Evolutionary conservation across 2,797 vertebrate genomes (phyloP), one percentile per base, ranked within the genome.

Genomic region (Oreonectes daqikongensis): DNA sequence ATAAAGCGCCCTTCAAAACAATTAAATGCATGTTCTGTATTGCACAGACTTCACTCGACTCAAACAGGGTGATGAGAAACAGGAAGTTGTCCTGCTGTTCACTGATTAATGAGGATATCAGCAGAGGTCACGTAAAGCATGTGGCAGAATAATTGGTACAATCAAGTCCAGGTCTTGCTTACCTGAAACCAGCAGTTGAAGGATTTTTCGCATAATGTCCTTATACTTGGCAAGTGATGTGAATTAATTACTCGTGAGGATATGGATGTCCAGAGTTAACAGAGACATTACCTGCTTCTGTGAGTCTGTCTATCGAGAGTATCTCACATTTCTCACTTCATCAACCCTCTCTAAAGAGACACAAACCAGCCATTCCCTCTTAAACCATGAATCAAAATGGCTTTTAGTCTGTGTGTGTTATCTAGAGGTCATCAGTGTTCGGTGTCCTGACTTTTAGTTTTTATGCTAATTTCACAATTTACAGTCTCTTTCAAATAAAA

Each of bases 31-130:
- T 57, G 12, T 57, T 57, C 38, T 46, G 57, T 28, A 46, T 69
- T 2, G 8, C 8, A 5, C 28, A 38, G 57, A 69, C 40, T 53
- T 44, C 2, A 24, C 50, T 50, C 26, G 26, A 75, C 66, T 75
- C 38, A 46, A 46, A 10, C 15, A 63, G 18, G 70, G 71, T 69
- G 64, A 64, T 24, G 38, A 53, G 66, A 69, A 75, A 65, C 66
- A 70, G 72, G 40, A 75, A 80, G 73, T 77, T n/a, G 66, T 68
- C 20, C 50, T 63, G 24, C 71, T 40, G 66, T 52, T 81, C 60
- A 40, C 68, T 85, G 85, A 87, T 85, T 86, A 86, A 87, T 86
- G 84, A 81, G 71, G 61, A 86, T 61, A 80, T 77, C 68, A 63
- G 67, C 61, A 50, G 79, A 80, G 82, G 80, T 85, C 86, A 84